phyloP scores from a whole-genome alignment of 2,797 vertebrate species.

The Mycteria americana region DNA sequence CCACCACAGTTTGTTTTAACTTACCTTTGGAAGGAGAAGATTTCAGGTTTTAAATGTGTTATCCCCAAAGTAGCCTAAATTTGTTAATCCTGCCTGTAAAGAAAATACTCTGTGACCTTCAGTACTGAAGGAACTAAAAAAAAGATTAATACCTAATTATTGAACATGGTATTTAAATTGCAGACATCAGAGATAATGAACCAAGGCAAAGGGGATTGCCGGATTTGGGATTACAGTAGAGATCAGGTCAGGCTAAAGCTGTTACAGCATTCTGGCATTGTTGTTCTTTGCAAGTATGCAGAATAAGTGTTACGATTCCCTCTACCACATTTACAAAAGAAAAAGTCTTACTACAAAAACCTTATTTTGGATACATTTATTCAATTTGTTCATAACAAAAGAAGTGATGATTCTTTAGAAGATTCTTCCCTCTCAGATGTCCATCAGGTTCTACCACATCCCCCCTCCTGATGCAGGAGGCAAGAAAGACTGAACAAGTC shows the following conservation, averaged over 20 bases:
- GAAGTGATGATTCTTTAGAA: not conserved
- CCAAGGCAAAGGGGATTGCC: conserved; percentile 81
- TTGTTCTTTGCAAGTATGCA: not conserved
- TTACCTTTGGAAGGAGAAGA: not conserved
- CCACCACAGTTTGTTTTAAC: not conserved
- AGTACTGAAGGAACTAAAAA: conserved; percentile 11
- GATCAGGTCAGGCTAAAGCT: conserved; percentile 68
- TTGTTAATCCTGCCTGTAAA: not conserved
- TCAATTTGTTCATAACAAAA: not conserved
- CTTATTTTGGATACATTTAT: not conserved
- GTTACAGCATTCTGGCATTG: conserved; percentile 32
- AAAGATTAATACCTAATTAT: conserved; percentile 55
- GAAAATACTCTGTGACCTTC: conserved; percentile 28
- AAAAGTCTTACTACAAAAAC: not conserved
- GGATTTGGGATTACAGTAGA: conserved; percentile 78
- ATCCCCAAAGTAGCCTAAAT: not conserved
- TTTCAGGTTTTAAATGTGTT: not conserved
- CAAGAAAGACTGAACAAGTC: not conserved
- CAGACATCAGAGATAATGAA: conserved; percentile 75
- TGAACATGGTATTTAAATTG: conserved; percentile 51
- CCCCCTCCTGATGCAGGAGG: not conserved
- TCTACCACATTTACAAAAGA: not conserved
- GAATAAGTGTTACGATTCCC: not conserved
- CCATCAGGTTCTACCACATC: not conserved
- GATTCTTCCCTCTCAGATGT: not conserved